These are phyloP conservation scores for Drosophila trapezifrons DNA, from an alignment of 1,140 invertebrate genomes.

Conservation along the genomic window DNA sequence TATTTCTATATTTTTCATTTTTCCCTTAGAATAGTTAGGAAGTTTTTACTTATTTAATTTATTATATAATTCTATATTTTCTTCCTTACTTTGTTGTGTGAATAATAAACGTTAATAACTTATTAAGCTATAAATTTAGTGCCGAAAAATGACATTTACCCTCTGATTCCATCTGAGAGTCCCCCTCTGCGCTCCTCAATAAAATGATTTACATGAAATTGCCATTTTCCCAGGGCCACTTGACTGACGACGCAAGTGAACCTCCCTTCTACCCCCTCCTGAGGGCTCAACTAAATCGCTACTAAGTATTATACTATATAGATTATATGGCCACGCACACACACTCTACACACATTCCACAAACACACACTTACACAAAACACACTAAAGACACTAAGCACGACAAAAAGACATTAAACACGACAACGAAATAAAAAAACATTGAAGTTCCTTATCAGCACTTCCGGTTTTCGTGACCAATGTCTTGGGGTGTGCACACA, in stretches of 20 bases:
- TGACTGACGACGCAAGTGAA: constrained; percentile 26
- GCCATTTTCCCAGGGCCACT: constrained; percentile 53
- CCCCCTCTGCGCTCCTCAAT: background rate
- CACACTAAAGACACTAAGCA: constrained; percentile 83
- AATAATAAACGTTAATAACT: constrained; percentile 10
- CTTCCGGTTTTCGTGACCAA: constrained; percentile 84
- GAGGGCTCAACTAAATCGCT: constrained; percentile 39
- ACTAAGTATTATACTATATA: constrained; percentile 77
- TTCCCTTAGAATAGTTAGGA: too few relatives aligned
- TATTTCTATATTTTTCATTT: background rate
- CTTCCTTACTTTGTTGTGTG: background rate
- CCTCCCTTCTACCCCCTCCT: background rate
- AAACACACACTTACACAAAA: constrained; percentile 17
- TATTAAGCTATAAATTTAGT: constrained; percentile 9
- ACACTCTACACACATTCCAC: constrained; percentile 21
- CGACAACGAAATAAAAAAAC: constrained; percentile 83
- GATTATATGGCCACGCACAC: constrained; percentile 69
- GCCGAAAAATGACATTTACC: constrained; percentile 7
- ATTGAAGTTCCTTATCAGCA: constrained; percentile 83
- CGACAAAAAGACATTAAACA: constrained; percentile 84
- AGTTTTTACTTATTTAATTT: too few relatives aligned
- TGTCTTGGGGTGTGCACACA: constrained; percentile 64
- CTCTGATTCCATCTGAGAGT: background rate
- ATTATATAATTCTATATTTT: background rate
- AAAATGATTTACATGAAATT: constrained; percentile 49